These are phyloP conservation scores for Tachysurus fulvidraco DNA, from an alignment of 2,113 vertebrate genomes.

Conservation along the genomic window DNA sequence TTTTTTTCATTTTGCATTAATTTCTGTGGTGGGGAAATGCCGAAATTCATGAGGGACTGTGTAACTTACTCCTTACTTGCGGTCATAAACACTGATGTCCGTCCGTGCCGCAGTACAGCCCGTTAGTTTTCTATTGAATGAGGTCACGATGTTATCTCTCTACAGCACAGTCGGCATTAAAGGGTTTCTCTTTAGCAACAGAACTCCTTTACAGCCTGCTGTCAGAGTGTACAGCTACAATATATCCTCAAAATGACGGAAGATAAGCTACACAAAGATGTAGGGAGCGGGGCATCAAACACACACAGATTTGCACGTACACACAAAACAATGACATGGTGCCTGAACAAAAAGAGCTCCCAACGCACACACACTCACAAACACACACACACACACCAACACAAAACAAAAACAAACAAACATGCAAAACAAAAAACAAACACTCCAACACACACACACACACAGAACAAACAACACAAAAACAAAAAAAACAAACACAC, in stretches of 20 bases:
- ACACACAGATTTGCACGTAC: constrained; percentile 35
- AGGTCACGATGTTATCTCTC: background rate
- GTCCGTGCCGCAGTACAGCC: background rate
- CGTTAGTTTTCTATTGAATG: background rate
- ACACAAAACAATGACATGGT: constrained; percentile 61
- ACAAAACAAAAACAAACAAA: too few relatives aligned
- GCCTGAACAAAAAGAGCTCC: constrained; percentile 54
- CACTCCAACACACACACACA: too few relatives aligned
- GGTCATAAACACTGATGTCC: too few relatives aligned
- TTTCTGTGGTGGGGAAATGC: too few relatives aligned
- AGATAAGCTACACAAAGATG: constrained; percentile 39
- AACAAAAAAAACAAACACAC: too few relatives aligned
- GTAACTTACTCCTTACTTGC: background rate
- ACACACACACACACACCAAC: constrained; percentile 9
- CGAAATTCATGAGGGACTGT: too few relatives aligned
- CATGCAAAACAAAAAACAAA: too few relatives aligned
- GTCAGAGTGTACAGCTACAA: background rate
- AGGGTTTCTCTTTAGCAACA: background rate
- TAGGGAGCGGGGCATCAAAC: constrained; percentile 49
- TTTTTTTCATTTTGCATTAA: too few relatives aligned
- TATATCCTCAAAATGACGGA: background rate
- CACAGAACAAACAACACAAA: too few relatives aligned
- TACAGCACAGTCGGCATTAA: background rate
- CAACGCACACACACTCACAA: background rate
- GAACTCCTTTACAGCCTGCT: background rate